phyloP scores from a whole-genome alignment of 2,888 invertebrate genomes.

The Hymenopus coronatus region DNA sequence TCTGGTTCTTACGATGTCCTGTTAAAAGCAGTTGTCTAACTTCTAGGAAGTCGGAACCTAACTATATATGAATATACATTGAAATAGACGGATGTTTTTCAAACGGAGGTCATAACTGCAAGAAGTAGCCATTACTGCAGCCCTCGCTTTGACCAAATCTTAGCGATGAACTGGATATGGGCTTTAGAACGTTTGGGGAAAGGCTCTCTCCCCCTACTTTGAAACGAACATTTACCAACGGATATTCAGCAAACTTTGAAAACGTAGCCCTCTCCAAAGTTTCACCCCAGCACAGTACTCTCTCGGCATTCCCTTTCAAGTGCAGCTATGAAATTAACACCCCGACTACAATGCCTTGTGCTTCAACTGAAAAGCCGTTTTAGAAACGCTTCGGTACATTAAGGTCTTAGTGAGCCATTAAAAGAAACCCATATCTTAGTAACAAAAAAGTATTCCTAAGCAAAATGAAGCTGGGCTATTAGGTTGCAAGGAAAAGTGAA shows the following conservation, averaged over 20 bases:
- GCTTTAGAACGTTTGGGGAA: too few species aligned
- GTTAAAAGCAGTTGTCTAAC: too few species aligned
- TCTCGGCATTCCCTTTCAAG: neutral
- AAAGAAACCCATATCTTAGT: neutral
- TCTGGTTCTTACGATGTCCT: too few species aligned
- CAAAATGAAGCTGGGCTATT: neutral
- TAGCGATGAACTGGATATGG: neutral
- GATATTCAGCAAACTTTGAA: neutral
- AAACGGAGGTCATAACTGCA: too few species aligned
- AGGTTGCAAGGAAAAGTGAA: neutral
- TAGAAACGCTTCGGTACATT: neutral
- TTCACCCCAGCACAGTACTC: neutral
- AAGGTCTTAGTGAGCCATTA: neutral
- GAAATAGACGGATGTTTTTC: too few species aligned
- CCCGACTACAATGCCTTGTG: neutral
- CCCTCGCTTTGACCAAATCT: neutral
- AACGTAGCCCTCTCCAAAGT: neutral
- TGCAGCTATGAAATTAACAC: neutral
- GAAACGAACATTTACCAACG: neutral
- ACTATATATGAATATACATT: too few species aligned
- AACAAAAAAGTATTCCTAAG: neutral
- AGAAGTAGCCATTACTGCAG: too few species aligned
- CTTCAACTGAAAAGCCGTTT: neutral
- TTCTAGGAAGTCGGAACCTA: too few species aligned
- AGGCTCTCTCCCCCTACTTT: neutral